Base-by-base conservation (phyloP, 2,113 vertebrate genomes). In the Boulengeromyrus knoepffleri region DNA sequence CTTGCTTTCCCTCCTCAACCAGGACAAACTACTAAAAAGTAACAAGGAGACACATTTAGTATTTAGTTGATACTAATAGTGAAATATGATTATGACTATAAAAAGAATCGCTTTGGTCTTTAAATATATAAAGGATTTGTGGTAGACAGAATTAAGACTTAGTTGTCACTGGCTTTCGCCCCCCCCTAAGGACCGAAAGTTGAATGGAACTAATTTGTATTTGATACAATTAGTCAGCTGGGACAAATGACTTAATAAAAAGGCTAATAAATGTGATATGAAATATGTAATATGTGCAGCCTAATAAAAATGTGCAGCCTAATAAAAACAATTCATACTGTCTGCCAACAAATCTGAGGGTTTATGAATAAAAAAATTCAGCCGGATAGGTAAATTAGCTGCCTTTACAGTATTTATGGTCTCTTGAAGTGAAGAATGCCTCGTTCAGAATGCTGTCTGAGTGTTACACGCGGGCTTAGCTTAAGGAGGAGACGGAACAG, bases 241-340 rank as follows among this genome's bases (percentile, higher is more conserved):
- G 49, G 27, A 52, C 46, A 31, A 87, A 52, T 87, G 85, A 17
- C 39, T 87, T 27, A 31, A 49, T n/a, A 85, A 49, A 49, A 49
- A 49, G 83, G 19, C 42, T 88, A 62, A 88, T 87, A 87, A 87
- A 87, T 53, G 31, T 87, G 36, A 87, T 52, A 87, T 80, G 36
- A 80, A 80, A 80, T 80, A 80, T 80, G 74, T 19, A 80, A 42
- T 80, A 80, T 80, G 83, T 47, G 83, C 45, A 12, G 83, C 83
- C 83, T 27, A 85, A 85, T 47, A 85, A 85, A 84, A 47, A 24
- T 77, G 80, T 47, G 80, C 42, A 10, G 80, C 80, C 80, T 47
- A 47, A 84, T 47, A 84, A 84, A 84, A 47, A 24, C 39, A 47
- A 24, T 85, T 46, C 45, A 85, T n/a, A 46, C 21, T 47, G 4